Evolutionary conservation across 2,113 vertebrate genomes (phyloP).

Genomic region (Plecturocebus donacophilus): DNA sequence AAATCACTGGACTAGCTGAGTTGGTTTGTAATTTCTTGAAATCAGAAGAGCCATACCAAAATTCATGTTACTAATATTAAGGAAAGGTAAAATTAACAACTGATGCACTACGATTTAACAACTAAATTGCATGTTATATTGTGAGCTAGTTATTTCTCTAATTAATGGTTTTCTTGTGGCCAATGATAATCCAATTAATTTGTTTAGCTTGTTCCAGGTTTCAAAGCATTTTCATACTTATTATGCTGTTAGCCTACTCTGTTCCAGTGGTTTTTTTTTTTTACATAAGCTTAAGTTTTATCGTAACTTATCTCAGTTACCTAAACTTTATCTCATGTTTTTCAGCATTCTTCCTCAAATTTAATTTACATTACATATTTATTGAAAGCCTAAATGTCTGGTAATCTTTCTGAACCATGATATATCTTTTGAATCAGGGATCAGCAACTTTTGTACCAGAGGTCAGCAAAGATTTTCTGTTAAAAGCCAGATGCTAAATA

Average conservation of each 20-base stretch:
- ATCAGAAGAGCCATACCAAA: slow-evolving; percentile 8
- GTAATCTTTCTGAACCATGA: not conserved
- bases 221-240: slow-evolving; percentile 17
- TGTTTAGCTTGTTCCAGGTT: slow-evolving; percentile 27
- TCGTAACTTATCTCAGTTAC: not conserved
- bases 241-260: not conserved
- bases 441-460: not conserved
- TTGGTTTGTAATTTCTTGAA: not conserved
- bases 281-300: not conserved
- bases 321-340: not conserved
- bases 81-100: slow-evolving; percentile 49
- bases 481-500: not conserved
- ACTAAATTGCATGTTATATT: slow-evolving; percentile 52
- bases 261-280: not conserved
- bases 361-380: not conserved
- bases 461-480: not conserved
- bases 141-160: slow-evolving; percentile 29
- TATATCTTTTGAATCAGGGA: not conserved
- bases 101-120: slow-evolving; percentile 29
- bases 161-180: slow-evolving; percentile 43
- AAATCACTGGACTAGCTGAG: not conserved
- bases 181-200: slow-evolving; percentile 65
- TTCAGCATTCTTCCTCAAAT: not conserved
- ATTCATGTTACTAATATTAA: slow-evolving; percentile 15
- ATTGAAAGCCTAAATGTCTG: not conserved